A percentile compares a stretch with the other conserved stretches of the same genome.
Conservation (phyloP, 2,888 invertebrate genomes). For the Eupithecia pulchellata region DNA sequence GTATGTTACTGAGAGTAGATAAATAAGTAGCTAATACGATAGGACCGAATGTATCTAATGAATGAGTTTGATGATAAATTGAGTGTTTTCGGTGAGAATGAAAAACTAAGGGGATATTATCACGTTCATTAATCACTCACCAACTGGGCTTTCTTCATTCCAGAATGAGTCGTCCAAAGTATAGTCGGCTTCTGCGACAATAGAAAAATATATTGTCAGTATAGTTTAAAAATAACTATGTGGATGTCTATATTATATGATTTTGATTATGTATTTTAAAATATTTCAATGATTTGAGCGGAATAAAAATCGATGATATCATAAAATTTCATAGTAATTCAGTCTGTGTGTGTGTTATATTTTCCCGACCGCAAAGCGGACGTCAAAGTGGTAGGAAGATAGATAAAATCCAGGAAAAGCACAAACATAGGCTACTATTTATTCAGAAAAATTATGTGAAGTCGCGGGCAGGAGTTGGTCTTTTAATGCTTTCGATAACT, state of each 20-base stretch:
- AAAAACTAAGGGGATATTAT: constrained; percentile 31
- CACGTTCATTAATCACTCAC: constrained; percentile 85
- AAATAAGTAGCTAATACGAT: neutral
- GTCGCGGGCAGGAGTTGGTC: neutral
- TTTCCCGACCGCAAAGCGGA: neutral
- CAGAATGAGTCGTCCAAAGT: constrained; percentile 96
- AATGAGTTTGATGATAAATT: constrained; percentile 6
- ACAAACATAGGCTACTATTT: neutral
- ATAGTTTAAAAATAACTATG: neutral
- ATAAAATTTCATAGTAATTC: neutral
- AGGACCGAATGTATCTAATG: neutral
- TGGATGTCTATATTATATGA: neutral
- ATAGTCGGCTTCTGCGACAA: constrained; percentile 95
- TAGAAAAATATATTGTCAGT: constrained; percentile 49
- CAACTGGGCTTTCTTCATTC: constrained; percentile 96
- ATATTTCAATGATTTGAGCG: neutral
- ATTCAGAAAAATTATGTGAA: neutral
- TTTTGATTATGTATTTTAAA: neutral
- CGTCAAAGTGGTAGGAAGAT: neutral
- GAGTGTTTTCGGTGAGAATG: constrained; percentile 35
- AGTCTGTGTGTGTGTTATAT: neutral
- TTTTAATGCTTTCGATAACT: too few relatives aligned
- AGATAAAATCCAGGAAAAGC: neutral
- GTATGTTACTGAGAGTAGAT: neutral
- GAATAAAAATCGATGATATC: neutral